Base-by-base conservation (phyloP, 2,888 invertebrate species). In the Euproctis similis region DNA sequence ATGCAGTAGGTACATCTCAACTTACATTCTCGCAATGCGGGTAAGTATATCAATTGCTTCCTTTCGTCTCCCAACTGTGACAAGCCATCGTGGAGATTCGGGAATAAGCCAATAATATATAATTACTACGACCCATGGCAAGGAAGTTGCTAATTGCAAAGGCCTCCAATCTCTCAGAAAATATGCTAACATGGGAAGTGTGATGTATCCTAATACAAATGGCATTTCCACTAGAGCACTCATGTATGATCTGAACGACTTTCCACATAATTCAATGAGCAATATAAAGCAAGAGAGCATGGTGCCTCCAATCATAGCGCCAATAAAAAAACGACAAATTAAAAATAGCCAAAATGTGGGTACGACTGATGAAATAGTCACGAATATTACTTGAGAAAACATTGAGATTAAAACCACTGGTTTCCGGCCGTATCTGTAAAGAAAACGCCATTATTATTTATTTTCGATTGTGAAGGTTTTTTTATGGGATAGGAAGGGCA, bases 1-100 rank as follows among this genome's bases (percentile, higher is more conserved):
- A 14, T 14, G 14, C 4, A 14, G 14, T 14, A 14, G 4, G 14
- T 4, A 14, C 14, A 4, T 14, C 6, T 4, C 4, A 6, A 51
- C 63, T 54, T 59, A 80, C 57, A 45, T 66, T 42, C 74, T 86
- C 1, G 92, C 92, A 5, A 90, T 91, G 31, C 82, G 78, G 28
- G 87, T 87, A n/a, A 94, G 66, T 1, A 92, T 68, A 16, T 71
- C 59, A 2, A 89, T 75, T 0, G 93, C 90, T 44, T 87, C 77
- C 13, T 88, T 87, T 30, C 87, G 82, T 36, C 82, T 85, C 0
- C 91, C 92, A 1, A 88, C 87, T 7, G 90, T 89, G 22, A 92
- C 84, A 5, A 93, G 74, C 93, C 93, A 94, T 30, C 93, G 85
- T 0, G 94, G 93, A 2, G 93, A 93, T 72, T 94, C 94, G 0